Evolutionary conservation across 2,113 vertebrate species (phyloP).

Genomic region (Polypterus senegalus): DNA sequence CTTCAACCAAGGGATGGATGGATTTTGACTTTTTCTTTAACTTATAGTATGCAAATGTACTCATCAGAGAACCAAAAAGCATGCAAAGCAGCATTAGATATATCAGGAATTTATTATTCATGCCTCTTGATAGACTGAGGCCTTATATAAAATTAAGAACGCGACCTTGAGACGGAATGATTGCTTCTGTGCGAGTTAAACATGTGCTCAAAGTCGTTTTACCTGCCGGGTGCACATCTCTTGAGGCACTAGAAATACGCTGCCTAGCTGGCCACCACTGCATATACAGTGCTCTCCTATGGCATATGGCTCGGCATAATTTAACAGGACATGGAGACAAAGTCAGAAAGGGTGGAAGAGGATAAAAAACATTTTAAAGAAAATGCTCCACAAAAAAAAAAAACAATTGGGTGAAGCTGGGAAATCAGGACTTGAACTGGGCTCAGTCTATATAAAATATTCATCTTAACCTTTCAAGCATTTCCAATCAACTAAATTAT

Average conservation of each 20-base stretch:
- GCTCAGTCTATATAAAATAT: conserved; percentile 15
- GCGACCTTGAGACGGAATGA: conserved; percentile 15
- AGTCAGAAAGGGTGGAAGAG: not conserved
- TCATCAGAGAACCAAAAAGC: not conserved
- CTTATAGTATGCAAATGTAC: not conserved
- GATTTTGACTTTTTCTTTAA: no score
- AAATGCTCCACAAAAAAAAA: conserved; percentile 1
- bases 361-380: not conserved
- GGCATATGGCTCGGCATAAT: no score
- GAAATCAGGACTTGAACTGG: not conserved
- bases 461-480: conserved; percentile 14
- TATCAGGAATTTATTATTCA: conserved; percentile 10
- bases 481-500: conserved; percentile 17
- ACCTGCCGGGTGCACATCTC: not conserved
- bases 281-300: not conserved
- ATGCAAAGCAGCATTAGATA: not conserved
- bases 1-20: no score
- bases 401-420: not conserved
- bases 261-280: not conserved
- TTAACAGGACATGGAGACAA: no score
- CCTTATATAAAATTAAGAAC: conserved; percentile 4
- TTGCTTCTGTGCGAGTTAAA: conserved; percentile 9
- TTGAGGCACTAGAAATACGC: no score
- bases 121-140: conserved; percentile 8
- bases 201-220: not conserved